Evolutionary conservation across 2,797 vertebrate species (phyloP).

Genomic region (Falco columbarius): DNA sequence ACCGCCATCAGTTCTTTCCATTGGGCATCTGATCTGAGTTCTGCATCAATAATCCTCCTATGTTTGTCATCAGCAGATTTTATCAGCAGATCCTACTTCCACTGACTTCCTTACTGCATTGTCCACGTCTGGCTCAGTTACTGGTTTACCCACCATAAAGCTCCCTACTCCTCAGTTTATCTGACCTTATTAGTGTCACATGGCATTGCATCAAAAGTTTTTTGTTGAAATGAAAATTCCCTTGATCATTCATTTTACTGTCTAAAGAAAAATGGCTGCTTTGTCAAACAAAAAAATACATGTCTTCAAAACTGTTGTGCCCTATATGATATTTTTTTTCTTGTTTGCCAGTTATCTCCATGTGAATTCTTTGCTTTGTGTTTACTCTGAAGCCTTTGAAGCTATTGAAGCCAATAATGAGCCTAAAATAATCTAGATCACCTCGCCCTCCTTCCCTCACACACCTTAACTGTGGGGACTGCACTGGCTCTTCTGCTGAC

Average conservation of each 20-base stretch:
- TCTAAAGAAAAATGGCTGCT: background rate
- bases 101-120: constrained; percentile 9
- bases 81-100: background rate
- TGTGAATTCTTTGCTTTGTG: background rate
- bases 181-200: background rate
- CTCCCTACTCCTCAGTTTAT: background rate
- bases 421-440: background rate
- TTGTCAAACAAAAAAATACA: background rate
- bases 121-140: background rate
- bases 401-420: background rate
- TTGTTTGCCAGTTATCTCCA: background rate
- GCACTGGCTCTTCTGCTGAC: background rate
- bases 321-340: background rate
- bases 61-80: background rate
- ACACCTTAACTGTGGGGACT: background rate
- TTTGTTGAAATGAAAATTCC: background rate
- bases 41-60: background rate
- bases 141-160: constrained; percentile 10
- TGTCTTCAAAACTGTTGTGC: background rate
- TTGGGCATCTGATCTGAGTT: background rate
- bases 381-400: background rate
- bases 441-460: background rate
- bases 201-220: background rate
- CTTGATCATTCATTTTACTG: background rate
- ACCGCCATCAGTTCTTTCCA: background rate